phyloP scores from a whole-genome alignment of 1,140 invertebrate genomes.

The Drosophila pseudoobscura region DNA sequence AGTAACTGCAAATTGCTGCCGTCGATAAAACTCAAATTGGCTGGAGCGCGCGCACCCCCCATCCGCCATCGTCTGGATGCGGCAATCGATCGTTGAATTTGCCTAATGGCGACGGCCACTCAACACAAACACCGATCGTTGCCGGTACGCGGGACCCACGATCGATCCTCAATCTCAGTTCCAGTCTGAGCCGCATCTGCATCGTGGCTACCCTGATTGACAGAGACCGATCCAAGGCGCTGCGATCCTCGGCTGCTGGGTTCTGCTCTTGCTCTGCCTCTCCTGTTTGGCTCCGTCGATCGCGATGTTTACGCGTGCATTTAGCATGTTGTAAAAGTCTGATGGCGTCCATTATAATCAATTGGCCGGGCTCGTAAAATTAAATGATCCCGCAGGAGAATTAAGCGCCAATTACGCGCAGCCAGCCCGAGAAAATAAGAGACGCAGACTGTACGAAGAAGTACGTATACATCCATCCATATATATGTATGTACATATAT shows the following conservation, averaged over 20 bases:
- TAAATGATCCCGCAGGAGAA: slow-evolving; percentile 83
- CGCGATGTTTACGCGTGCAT: slow-evolving; percentile 80
- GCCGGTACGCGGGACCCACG: slow-evolving; percentile 12
- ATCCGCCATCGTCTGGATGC: slow-evolving; percentile 33
- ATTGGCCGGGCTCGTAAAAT: slow-evolving; percentile 83
- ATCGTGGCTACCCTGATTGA: slow-evolving; percentile 59
- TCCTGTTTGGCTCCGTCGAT: slow-evolving; percentile 14
- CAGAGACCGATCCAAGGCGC: slow-evolving; percentile 38
- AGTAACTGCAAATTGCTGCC: slow-evolving; percentile 82
- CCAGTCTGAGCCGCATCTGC: slow-evolving; percentile 25
- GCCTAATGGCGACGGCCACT: slow-evolving; percentile 80
- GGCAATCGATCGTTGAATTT: slow-evolving; percentile 79
- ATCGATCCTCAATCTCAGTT: slow-evolving; percentile 51
- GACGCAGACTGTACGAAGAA: slow-evolving; percentile 10
- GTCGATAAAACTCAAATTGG: slow-evolving; percentile 79
- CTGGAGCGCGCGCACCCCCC: slow-evolving; percentile 36
- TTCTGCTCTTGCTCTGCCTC: slow-evolving; percentile 1
- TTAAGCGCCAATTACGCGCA: slow-evolving; percentile 82
- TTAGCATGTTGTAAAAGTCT: slow-evolving; percentile 83
- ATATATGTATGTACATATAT: slow-evolving; percentile 3
- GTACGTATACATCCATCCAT: neutral
- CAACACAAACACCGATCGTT: slow-evolving; percentile 72
- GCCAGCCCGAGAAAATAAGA: slow-evolving; percentile 34
- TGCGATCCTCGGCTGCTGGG: slow-evolving; percentile 13
- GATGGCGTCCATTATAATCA: slow-evolving; percentile 83